Base-by-base conservation (phyloP, 2,888 invertebrate genomes). In the Ptilodon capucinus region DNA sequence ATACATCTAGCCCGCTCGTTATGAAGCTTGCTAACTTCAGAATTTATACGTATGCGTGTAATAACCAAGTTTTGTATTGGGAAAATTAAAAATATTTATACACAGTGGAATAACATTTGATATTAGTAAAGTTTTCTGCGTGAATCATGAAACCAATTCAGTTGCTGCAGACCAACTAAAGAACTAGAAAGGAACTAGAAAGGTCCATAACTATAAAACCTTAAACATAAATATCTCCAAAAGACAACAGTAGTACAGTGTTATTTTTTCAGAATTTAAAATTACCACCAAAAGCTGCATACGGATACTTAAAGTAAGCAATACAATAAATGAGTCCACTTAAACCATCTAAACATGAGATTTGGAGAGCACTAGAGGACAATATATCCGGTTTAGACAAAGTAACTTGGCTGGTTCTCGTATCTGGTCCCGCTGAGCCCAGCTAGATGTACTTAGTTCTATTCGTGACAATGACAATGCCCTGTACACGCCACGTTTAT, bases 1-100 rank as follows among this genome's bases (percentile, higher is more conserved):
- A 65, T 81, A 79, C 68, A 71, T 81, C 72, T 63, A 59, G 64
- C 51, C 60, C 54, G 64, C 63, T 65, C 61, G 69, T 68, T 67
- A 70, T 68, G 74, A 74, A 72, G 71, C 63, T 61, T 56, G 57
- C 60, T 59, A 64, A 57, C 62, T 71, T 69, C 40, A 48, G 34
- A 63, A 66, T 64, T 62, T 66, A 66, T 56, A 54, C 17, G 18
- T 51, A 50, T 40, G 54, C 46, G 48, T 46, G 52, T 44, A 53
- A 54, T 48, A 42, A 55, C 47, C 44, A 52, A 44, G 60, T 54
- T 58, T 44, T 49, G 46, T 60, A 51, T 50, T 49, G 48, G 39
- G 51, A 55, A 67, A 55, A 64, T 63, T 49, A 21, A 51, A 57
- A 46, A 60, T 44, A 38, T 51, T 53, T 42, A 19, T 1, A 38